Evolutionary conservation across 2,797 vertebrate species (phyloP), one percentile per base, ranked within the genome.

Genomic region (Pseudochromis fuscus): DNA sequence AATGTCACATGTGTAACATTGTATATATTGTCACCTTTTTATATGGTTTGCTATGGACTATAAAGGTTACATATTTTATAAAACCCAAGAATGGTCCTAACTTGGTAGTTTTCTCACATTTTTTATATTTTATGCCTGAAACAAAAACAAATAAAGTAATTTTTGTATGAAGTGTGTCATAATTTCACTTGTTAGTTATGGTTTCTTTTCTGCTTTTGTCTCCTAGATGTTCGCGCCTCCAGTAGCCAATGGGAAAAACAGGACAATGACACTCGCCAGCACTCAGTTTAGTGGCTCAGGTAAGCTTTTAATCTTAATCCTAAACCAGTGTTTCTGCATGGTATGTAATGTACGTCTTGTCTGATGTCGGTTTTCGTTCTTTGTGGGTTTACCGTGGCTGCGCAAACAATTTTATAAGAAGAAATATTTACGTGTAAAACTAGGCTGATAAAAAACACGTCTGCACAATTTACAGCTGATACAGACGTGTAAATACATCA

Each of bases 171-270:
- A 88, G 83, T 89, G 80, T 90, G 75, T 69, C 64, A 18, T 84
- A 60, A 51, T 80, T 75, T 82, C 50, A 59, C 59, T 69, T 69
- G 63, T 79, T 75, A 67, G 64, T 92, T 75, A 90, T 60, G 24
- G 31, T 61, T 9, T 72, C 48, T 75, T 63, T 67, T 25, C 62
- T 66, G 83, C 80, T 73, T 87, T 90, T 90, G 81, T 93, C 87
- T 94, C 90, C 70, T 95, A 99, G 98, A 99, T 99, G 98, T 99
- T 99, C 81, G 97, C 98, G 12, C 94, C 98, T 85, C 97, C 98
- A 65, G 97, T 97, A 87, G 95, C 97, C 85, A 98, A 97, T 66
- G 97, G 98, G 81, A 99, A 99, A 93, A 97, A 96, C 94, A 95
- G 98, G 87, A 97, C 97, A 28, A 94, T 96, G 75, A 96, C 97